Percentiles rank a stretch among this genome's conserved stretches.
These are phyloP conservation scores for Ariolimax columbianus DNA, from an alignment of 2,888 invertebrate genomes.

Conservation along the genomic window DNA sequence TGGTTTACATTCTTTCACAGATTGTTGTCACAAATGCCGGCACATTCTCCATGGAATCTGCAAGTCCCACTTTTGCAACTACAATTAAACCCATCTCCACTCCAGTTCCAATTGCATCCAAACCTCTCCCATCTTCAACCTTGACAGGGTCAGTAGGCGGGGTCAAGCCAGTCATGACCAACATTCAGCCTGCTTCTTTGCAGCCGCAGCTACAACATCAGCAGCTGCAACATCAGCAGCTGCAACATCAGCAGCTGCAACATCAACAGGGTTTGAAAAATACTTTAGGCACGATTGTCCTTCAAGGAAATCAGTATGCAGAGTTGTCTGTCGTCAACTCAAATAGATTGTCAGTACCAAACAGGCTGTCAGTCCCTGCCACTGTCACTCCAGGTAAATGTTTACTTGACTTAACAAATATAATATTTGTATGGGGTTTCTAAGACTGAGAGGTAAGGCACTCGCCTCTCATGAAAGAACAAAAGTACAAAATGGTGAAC, in stretches of 20 bases:
- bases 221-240: constrained; percentile 40
- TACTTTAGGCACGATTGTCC: constrained; percentile 52
- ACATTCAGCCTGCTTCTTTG: constrained; percentile 49
- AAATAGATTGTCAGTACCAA: constrained; percentile 46
- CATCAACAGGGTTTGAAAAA: constrained; percentile 41
- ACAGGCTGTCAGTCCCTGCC: constrained; percentile 45
- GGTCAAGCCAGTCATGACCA: constrained; percentile 37
- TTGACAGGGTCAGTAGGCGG: constrained; percentile 27
- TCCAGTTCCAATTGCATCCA: constrained; percentile 74
- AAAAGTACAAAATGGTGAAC: no score
- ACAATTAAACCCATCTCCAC: constrained; percentile 71
- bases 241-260: constrained; percentile 42
- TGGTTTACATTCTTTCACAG: not conserved
- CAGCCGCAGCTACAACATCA: constrained; percentile 43
- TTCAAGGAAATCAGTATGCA: constrained; percentile 51
- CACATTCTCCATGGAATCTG: constrained; percentile 35
- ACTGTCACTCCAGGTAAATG: constrained; percentile 36
- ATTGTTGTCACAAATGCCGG: constrained; percentile 33
- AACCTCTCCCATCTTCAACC: constrained; percentile 58
- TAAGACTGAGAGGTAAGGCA: no score
- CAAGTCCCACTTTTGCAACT: constrained; percentile 70
- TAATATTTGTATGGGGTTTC: no score
- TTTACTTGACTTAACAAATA: not conserved
- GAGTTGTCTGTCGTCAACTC: constrained; percentile 51
- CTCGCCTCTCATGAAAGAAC: no score